Evolutionary conservation across 2,797 vertebrate genomes (phyloP).

Genomic region (Tangara arthus): DNA sequence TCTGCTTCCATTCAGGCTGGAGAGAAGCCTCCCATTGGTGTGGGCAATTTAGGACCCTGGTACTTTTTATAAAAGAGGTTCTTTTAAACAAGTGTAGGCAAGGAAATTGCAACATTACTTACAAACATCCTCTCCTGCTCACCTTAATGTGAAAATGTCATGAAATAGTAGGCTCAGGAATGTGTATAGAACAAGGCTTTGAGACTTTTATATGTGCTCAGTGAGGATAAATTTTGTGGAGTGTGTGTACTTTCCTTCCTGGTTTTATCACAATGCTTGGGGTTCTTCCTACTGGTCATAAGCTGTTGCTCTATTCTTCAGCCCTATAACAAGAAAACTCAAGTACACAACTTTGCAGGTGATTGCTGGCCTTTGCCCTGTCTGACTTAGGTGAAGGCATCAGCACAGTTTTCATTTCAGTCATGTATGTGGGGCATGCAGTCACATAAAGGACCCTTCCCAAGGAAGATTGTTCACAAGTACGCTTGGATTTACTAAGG

Average conservation of each 20-base stretch:
- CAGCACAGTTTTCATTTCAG: not conserved
- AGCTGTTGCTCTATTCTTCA: not conserved
- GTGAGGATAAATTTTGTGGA: not conserved
- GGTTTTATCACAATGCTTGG: not conserved
- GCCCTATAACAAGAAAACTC: not conserved
- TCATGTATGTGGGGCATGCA: rapidly evolving
- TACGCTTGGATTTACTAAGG: not conserved
- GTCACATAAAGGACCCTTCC: not conserved
- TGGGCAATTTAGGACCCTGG: not conserved
- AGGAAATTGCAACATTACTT: not conserved
- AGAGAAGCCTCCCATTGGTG: not conserved
- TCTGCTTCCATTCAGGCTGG: not conserved
- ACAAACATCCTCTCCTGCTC: not conserved
- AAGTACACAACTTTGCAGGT: not conserved
- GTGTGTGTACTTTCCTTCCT: not conserved
- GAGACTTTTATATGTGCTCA: not conserved
- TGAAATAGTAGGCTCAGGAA: not conserved
- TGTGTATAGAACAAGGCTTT: not conserved
- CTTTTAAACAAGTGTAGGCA: not conserved
- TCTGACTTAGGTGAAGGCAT: not conserved
- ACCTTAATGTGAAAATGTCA: not conserved
- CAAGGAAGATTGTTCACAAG: not conserved
- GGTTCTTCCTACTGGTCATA: not conserved
- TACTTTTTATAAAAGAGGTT: not conserved
- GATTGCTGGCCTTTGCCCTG: not conserved